These are phyloP conservation scores for Lepidonotus clava DNA, from an alignment of 2,888 invertebrate genomes.

Conservation along the genomic window DNA sequence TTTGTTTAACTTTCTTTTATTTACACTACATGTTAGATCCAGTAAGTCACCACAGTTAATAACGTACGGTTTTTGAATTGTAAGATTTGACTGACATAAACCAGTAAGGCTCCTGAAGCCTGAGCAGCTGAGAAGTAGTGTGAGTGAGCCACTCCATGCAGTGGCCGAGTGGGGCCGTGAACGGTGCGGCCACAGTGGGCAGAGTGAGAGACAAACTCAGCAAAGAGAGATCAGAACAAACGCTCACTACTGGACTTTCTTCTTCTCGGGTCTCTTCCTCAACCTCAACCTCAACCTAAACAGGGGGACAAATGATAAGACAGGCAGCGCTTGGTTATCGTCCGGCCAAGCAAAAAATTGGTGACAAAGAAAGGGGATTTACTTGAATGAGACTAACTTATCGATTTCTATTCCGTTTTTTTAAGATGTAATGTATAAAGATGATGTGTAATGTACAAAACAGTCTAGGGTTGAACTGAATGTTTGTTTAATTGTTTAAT, in stretches of 20 bases:
- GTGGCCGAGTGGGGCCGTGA: too few relatives aligned
- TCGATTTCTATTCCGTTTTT: neutral
- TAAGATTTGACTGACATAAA: too few relatives aligned
- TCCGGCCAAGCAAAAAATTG: neutral
- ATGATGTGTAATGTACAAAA: too few relatives aligned
- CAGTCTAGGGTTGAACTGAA: neutral
- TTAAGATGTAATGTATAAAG: too few relatives aligned
- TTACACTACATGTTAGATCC: too few relatives aligned
- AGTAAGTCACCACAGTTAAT: too few relatives aligned
- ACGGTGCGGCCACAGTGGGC: too few relatives aligned
- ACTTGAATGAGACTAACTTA: neutral
- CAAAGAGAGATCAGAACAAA: neutral
- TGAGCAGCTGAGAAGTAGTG: neutral
- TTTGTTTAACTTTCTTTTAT: too few relatives aligned
- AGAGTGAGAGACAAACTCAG: neutral
- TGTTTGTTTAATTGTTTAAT: too few relatives aligned
- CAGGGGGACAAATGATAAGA: neutral
- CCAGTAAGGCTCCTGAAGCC: too few relatives aligned
- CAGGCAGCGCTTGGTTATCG: neutral
- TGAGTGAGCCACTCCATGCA: constrained; percentile 25
- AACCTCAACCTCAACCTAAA: neutral
- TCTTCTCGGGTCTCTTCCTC: neutral
- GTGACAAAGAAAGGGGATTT: neutral
- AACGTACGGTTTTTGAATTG: too few relatives aligned
- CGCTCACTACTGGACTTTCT: constrained; percentile 32